Base-by-base conservation (phyloP, 2,797 vertebrate genomes). In the Helostoma temminkii region DNA sequence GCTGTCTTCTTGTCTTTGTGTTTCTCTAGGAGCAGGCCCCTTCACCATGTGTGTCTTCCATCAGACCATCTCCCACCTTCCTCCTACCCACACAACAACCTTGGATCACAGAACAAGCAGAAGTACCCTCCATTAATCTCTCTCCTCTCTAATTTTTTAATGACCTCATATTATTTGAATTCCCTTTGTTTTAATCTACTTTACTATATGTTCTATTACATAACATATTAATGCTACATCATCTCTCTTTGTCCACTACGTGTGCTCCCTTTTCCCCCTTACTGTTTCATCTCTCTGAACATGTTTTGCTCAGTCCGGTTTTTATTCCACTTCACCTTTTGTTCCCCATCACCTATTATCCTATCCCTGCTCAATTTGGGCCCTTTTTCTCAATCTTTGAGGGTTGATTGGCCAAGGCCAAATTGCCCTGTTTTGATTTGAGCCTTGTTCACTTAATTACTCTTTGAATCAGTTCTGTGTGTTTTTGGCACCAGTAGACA, bases 21-120 rank as follows among this genome's bases (percentile, higher is more conserved):
- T 92, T 82, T 91, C 76, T 83, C 53, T 92, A 93, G 93, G 92
- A 90, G 66, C 83, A 85, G 86, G 66, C 86, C 89, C 85, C 83
- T 75, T 83, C 91, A 59, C 80, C 85, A 74, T 74, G 78, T 74
- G 85, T 89, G 87, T 88, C 89, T 82, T 90, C 88, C 80, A 88
- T 86, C 82, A 89, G 88, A 89, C 81, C 81, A 85, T 70, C 89
- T 84, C 84, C 89, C 81, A 87, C 87, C 82, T 91, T 91, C 90
- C 82, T 83, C 69, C 83, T 83, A 79, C 83, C 87, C 65, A 74
- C 86, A 67, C 88, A 87, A 66, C 92, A 90, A 24, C 88, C 92
- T 83, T 91, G 90, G 91, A 92, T 93, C 74, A 89, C 90, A 90
- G 89, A 93, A 70, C 88, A 73, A 84, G 74, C 85, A 84, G 90